A percentile compares a stretch with the other conserved stretches of the same genome.
These are phyloP conservation scores for Drosophila carrolli DNA, from an alignment of 1,140 invertebrate species.

Conservation along the genomic window DNA sequence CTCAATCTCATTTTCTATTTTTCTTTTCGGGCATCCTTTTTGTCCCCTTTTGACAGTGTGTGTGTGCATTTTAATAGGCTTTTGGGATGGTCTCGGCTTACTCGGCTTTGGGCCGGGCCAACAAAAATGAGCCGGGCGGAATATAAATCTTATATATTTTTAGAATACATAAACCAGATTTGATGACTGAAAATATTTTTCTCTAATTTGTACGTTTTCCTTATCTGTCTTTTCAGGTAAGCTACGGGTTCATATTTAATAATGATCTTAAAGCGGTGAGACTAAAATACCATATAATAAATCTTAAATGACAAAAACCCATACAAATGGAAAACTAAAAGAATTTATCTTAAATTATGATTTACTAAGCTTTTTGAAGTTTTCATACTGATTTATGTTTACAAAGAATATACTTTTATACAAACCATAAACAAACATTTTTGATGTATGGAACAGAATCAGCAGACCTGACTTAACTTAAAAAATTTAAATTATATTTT, in stretches of 20 bases:
- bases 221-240: conserved; percentile 64
- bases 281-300: not conserved
- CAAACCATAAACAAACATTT: no score
- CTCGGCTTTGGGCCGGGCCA: conserved; percentile 33
- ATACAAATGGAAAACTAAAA: not conserved
- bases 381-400: no score
- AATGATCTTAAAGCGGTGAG: not conserved
- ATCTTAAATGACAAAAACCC: no score
- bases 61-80: conserved; percentile 64
- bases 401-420: no score
- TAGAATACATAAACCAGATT: conserved; percentile 44
- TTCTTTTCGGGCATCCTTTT: conserved; percentile 26
- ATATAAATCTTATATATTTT: conserved; percentile 35
- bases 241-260: not conserved
- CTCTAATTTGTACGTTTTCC: conserved; percentile 35
- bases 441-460: no score
- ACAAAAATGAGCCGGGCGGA: conserved; percentile 5
- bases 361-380: no score
- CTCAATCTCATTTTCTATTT: conserved; percentile 17
- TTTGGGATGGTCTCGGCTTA: conserved; percentile 54
- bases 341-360: not conserved
- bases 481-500: no score
- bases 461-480: no score
- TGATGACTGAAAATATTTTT: conserved; percentile 37
- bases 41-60: conserved; percentile 21